Evolutionary conservation across 2,113 vertebrate genomes (phyloP).

Genomic region (Gnathonemus longibarbis): DNA sequence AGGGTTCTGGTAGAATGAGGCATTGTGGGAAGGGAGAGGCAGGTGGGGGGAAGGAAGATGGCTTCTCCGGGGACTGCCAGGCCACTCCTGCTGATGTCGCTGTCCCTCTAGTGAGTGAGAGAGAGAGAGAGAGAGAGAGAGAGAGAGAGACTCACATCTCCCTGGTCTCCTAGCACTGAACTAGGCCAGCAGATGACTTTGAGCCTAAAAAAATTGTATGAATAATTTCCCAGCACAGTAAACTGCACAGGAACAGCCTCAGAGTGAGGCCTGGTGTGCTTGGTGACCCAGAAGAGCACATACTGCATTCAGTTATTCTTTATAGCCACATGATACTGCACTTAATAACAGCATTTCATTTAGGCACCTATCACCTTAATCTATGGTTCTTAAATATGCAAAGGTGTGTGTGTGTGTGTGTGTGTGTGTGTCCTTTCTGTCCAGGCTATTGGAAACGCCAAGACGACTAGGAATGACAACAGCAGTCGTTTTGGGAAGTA

Average conservation of each 20-base stretch:
- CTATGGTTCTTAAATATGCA: background rate
- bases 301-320: background rate
- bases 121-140: background rate
- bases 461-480: slow-evolving; percentile 97
- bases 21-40: background rate
- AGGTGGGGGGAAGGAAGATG: background rate
- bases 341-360: background rate
- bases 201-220: background rate
- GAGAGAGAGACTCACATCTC: background rate
- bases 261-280: background rate
- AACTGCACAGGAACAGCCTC: background rate
- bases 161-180: background rate
- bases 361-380: background rate
- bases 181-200: slow-evolving; percentile 19
- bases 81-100: background rate
- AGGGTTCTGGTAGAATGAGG: background rate
- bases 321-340: background rate
- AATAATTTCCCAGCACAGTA: background rate
- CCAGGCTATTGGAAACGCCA: slow-evolving; percentile 95
- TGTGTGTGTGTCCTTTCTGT: slow-evolving; percentile 11
- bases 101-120: background rate
- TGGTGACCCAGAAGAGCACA: slow-evolving; percentile 1
- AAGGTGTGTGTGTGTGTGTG: background rate
- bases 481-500: slow-evolving; percentile 98
- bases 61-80: background rate